Base-by-base conservation (phyloP, 2,888 invertebrate species). In the Pelosia muscerda region DNA sequence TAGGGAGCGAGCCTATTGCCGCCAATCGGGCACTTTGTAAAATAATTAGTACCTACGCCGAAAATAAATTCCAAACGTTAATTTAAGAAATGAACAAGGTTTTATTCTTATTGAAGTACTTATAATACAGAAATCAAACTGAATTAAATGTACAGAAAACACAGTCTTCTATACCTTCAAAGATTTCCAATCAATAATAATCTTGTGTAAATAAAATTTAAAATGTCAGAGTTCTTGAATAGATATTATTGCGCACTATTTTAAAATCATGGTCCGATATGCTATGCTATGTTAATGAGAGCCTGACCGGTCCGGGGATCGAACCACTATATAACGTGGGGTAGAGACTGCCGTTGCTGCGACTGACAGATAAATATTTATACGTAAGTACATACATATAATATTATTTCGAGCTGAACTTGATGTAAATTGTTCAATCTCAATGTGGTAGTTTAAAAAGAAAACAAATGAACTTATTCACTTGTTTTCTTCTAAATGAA, bases 261-360 rank as follows among this genome's bases (percentile, higher is more conserved):
- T 84, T 78, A 79, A 65, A 85, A 88, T 84, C 70, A 74, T 73
- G 71, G 66, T 67, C 59, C 63, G 72, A 76, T 73, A 77, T 84
- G 34, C 68, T 68, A 81, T 79, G 74, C 75, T 78, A 79, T 72
- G 26, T 28, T 57, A 49, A 49, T 49, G 49, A 49, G 49, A 77
- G 81, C 82, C 81, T 84, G 80, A 75, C 83, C 58, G 65, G 78
- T 77, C 77, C 86, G 88, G 84, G 86, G 80, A 73, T 78, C 80
- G 61, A 72, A 68, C 63, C 34, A 13, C 69, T 73, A 88, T 86
- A n/a, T 88, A 80, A 88, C 85, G 90, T 93, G 94, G 94, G 94
- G 94, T 93, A 86, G 94, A 93, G 92, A 82, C 86, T 78, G 69
- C 79, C 38, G 22, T 13, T 11, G n/a, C 15, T 38, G 9, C n/a